Base-by-base conservation (phyloP, 2,113 vertebrate genomes). In the Grus americana region DNA sequence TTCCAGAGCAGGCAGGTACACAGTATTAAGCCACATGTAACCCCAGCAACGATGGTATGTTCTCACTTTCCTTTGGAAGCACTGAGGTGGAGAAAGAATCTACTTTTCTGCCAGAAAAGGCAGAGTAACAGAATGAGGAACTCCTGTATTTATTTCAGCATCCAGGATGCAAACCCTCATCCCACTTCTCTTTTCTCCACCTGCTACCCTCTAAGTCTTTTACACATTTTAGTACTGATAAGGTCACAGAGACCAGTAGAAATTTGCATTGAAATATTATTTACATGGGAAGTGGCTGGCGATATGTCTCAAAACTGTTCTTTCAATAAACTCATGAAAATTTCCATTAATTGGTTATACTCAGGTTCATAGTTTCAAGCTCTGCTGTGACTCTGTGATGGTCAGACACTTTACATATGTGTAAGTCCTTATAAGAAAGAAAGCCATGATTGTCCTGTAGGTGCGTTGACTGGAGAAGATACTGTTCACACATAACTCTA, bases 121-220 rank as follows among this genome's bases (percentile, higher is more conserved):
- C 18, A 78, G 34, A 79, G 6, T 19, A 52, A 38, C 23, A 46
- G 26, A 54, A 76, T 87, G 73, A 75, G 86, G 84, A 97, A 91
- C 78, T 93, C 67, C 47, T 83, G 50, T 57, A n/a, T 70, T 90
- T 93, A 66, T 90, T 82, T 92, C 84, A 87, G 12, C 52, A 74
- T 89, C 38, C 75, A 92, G 36, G 10, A 62, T 68, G 62, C 65
- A 44, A 94, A 57, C n/a, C 61, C 11, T 66, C 30, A 87, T 84
- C 40, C 73, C 78, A 94, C 93, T 95, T 96, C 92, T 91, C 49
- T 85, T 96, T 92, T 95, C 49, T 68, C 40, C 58, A 82, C 66
- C 87, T 94, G 78, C 36, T 90, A 75, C 58, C 34, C 30, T 91
- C 73, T 40, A 94, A 61, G 42, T 79, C 57, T 85, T 50, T 46